Evolutionary conservation across 2,113 vertebrate species (phyloP), one percentile per base, ranked within the genome.

Genomic region (Callithrix jacchus): DNA sequence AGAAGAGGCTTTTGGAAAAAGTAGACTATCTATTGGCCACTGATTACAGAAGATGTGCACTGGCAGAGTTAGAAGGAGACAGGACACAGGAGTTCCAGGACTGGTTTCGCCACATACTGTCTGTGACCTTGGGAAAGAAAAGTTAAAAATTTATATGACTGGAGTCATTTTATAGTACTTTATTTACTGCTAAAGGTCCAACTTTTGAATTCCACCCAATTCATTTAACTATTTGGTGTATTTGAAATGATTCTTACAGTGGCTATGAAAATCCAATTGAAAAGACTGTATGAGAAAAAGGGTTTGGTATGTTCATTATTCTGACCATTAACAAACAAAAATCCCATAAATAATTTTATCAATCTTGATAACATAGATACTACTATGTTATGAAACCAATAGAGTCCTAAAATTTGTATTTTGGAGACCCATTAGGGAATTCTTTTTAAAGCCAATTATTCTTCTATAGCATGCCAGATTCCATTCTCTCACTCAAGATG

Each of bases 61-160:
- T 94, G 83, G 68, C 71, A 86, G 64, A 94, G n/a, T 79, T 35
- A 89, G 30, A 80, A 91, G 32, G 49, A 70, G 13, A 81, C 27
- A 91, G 54, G 52, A 80, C 45, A 70, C 0, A 2, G 11, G 70
- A 8, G 10, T 93, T 90, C 52, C 61, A 93, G 93, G 14, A 84
- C 8, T 18, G 73, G 20, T 35, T 94, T 89, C 58, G 20, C 25
- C 32, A 73, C 30, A 76, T 56, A 42, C 8, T 47, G 17, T 18
- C 54, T 66, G 37, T 92, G 66, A 95, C 85, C 56, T 97, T 91
- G 54, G 52, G n/a, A 91, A 91, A 97, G 21, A 61, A 56, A 91
- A 71, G 68, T 94, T 68, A 52, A 90, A 86, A 91, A 64, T 64
- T 61, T 42, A 86, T 45, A 27, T 70, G 7, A 58, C 27, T 76